These are phyloP conservation scores for Drosophila paranaensis DNA, from an alignment of 2,888 invertebrate genomes.

Conservation along the genomic window DNA sequence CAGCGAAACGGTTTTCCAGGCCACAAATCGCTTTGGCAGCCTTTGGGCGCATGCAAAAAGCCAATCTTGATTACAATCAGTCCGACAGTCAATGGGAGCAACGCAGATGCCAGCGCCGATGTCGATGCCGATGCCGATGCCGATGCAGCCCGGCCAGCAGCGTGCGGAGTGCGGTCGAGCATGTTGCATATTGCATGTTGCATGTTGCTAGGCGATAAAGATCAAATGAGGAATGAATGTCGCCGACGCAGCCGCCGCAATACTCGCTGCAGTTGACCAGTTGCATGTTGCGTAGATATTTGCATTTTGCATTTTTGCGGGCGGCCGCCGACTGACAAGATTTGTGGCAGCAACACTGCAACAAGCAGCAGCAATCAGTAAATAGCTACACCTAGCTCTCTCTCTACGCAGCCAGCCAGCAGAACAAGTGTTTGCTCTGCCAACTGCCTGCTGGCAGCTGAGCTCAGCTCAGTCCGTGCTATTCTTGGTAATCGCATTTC, in stretches of 20 bases:
- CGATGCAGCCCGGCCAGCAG: too few species aligned
- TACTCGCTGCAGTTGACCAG: slow-evolving; percentile 34
- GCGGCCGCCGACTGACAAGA: slow-evolving; percentile 65
- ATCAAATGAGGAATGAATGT: slow-evolving; percentile 80
- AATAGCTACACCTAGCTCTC: slow-evolving; percentile 16
- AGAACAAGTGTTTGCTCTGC: slow-evolving; percentile 46
- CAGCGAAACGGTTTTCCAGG: slow-evolving; percentile 64
- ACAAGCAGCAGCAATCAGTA: slow-evolving; percentile 51
- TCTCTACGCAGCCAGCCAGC: not conserved
- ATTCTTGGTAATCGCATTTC: slow-evolving; percentile 20
- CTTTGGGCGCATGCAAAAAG: slow-evolving; percentile 69
- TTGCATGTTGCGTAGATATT: slow-evolving; percentile 75
- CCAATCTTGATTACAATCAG: slow-evolving; percentile 80
- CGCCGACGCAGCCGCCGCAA: slow-evolving; percentile 68
- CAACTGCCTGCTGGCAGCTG: slow-evolving; percentile 6
- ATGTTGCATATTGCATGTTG: slow-evolving; percentile 53
- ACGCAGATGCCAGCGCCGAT: slow-evolving; percentile 25
- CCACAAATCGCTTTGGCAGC: slow-evolving; percentile 74
- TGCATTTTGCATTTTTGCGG: slow-evolving; percentile 71
- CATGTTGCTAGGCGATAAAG: slow-evolving; percentile 78
- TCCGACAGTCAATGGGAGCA: slow-evolving; percentile 55
- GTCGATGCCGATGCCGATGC: not conserved
- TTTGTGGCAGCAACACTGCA: slow-evolving; percentile 62
- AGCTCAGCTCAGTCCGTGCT: too few species aligned
- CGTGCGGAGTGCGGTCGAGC: slow-evolving; percentile 12